Base-by-base conservation (phyloP, 2,797 vertebrate genomes). In the Kryptopterus vitreolus region DNA sequence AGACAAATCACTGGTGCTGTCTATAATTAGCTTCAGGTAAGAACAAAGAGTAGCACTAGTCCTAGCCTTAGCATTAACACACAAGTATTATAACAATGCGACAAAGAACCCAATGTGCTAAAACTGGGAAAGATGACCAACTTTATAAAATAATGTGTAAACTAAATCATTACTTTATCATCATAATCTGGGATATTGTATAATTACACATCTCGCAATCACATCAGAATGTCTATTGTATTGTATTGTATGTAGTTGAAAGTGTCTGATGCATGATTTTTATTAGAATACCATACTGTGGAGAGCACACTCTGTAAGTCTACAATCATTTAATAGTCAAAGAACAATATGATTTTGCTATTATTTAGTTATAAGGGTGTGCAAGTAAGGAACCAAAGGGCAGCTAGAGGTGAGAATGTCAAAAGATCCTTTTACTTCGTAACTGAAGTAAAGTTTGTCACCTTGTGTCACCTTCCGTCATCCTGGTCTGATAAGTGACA, bases 1-100 rank as follows among this genome's bases (percentile, higher is more conserved):
- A 91, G 92, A 94, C 89, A 83, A 90, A 93, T 92, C 90, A 88
- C 91, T 85, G 48, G 48, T 48, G 78, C 81, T 85, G 80, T 84
- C 87, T 94, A 92, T 91, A 92, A 92, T 93, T 92, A 93, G 90
- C 85, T 87, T n/a, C 86, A 90, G 90, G 90, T 91, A 86, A 87
- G 83, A 86, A 87, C 84, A 80, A 71, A 79, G 84, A 89, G 79
- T 81, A 85, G 85, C 85, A 80, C 69, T 74, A 81, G 66, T 73
- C 78, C 31, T 74, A 70, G 73, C 50, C 78, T 43, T 26, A 22
- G 63, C 63, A 75, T 68, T 48, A 68, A 62, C 50, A 38, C 26
- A 57, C 33, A 79, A 26, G 33, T 31, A 26, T 35, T 22, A 38
- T 35, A 55, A 22, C 5, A 59, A 52, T 46, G 33, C 12, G 26